phyloP scores from a whole-genome alignment of 1,140 invertebrate genomes.

The Anastrepha obliqua region DNA sequence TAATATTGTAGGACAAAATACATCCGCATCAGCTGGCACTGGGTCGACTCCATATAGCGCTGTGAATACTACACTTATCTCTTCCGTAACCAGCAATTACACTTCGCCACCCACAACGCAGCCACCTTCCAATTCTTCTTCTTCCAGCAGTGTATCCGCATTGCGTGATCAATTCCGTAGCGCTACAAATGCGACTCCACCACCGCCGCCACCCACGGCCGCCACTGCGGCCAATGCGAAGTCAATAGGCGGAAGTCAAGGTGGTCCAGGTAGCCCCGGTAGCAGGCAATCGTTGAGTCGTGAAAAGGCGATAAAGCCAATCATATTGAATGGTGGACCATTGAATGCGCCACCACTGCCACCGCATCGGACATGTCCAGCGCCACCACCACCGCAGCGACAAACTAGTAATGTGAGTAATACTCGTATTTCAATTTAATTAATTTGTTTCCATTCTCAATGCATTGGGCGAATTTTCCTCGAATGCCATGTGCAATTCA shows the following conservation, averaged over 20 bases:
- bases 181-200: constrained; percentile 61
- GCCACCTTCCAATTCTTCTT: constrained; percentile 62
- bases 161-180: constrained; percentile 69
- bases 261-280: constrained; percentile 19
- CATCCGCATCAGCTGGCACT: constrained; percentile 13
- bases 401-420: constrained; percentile 72
- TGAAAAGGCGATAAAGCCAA: constrained; percentile 66
- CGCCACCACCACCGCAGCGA: constrained; percentile 70
- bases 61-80: constrained; percentile 67
- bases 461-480: no score
- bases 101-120: constrained; percentile 62
- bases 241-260: constrained; percentile 52
- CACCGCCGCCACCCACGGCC: constrained; percentile 60
- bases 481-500: not conserved
- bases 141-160: constrained; percentile 67
- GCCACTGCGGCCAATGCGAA: constrained; percentile 29
- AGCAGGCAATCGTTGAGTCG: constrained; percentile 58
- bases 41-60: constrained; percentile 56
- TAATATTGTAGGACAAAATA: constrained; percentile 61
- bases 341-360: constrained; percentile 70
- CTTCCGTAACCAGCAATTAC: constrained; percentile 60
- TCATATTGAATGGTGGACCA: constrained; percentile 69
- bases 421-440: not conserved
- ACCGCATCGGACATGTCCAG: constrained; percentile 71
- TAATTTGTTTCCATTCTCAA: no score